phyloP scores from a whole-genome alignment of 2,888 invertebrate genomes.

The Hydropsyche betteni region DNA sequence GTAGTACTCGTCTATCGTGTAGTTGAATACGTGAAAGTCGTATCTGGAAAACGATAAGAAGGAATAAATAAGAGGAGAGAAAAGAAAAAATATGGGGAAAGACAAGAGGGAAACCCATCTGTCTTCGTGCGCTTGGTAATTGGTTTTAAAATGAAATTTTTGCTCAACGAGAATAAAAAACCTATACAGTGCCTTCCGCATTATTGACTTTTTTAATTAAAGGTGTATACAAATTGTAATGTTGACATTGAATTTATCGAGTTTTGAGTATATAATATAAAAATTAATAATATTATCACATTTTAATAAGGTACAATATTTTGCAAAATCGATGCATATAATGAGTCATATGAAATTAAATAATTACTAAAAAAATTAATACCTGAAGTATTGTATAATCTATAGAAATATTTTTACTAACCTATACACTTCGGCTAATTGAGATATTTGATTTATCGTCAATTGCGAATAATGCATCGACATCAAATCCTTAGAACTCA shows the following conservation, averaged over 20 bases:
- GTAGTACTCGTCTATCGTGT: slow-evolving; percentile 67
- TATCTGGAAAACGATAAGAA: slow-evolving; percentile 67
- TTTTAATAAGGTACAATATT: too few species aligned
- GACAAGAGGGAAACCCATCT: slow-evolving; percentile 19
- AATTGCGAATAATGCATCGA: slow-evolving; percentile 74
- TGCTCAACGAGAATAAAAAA: not conserved
- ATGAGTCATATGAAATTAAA: too few species aligned
- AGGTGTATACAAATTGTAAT: not conserved
- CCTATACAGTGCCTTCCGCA: not conserved
- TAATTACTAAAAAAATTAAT: too few species aligned
- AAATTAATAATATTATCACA: not conserved
- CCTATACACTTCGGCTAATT: slow-evolving; percentile 77
- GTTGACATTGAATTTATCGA: not conserved
- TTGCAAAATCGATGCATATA: too few species aligned
- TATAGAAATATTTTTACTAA: slow-evolving; percentile 54
- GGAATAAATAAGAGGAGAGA: slow-evolving; percentile 29
- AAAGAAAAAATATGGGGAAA: slow-evolving; percentile 15
- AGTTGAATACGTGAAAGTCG: slow-evolving; percentile 89
- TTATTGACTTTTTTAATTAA: slow-evolving; percentile 9
- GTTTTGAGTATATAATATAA: not conserved
- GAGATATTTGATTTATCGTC: slow-evolving; percentile 70
- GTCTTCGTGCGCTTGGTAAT: slow-evolving; percentile 27
- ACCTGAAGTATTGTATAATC: too few species aligned
- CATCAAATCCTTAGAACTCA: slow-evolving; percentile 71
- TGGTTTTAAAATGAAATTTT: slow-evolving; percentile 33